Evolutionary conservation across 2,888 invertebrate genomes (phyloP), one percentile per base, ranked within the genome.

Genomic region (Ophion costatus): DNA sequence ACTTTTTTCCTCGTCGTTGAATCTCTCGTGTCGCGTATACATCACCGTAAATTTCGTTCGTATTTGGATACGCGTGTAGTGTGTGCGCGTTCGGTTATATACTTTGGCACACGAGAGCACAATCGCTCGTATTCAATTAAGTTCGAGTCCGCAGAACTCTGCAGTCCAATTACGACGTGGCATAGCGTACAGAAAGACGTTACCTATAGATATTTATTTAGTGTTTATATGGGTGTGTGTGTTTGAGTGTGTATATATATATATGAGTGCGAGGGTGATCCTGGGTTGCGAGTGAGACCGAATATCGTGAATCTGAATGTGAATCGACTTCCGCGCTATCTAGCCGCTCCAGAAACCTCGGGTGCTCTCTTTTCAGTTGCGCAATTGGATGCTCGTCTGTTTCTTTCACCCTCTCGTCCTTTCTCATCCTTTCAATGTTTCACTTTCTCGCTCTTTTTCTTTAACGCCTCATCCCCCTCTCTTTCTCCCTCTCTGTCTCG

Each of bases 111-210:
- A 77, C 80, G 33, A 80, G 69, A 59, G 67, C 57, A 82, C 82
- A 83, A 84, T 84, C 74, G 70, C 71, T 82, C 78, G 81, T 77
- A 82, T 86, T 84, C 85, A 78, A 87, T 83, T 77, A 79, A 83
- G 70, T 82, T 73, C 78, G 79, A 83, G 81, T 79, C 82, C 79
- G 81, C 69, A 59, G 64, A 85, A 85, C 83, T 85, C 81, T 82
- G 81, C 81, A 79, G 84, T 85, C 81, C 83, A 85, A 85, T 87
- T 83, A 87, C 76, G 81, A 69, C 63, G 67, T 77, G 80, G 83
- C 56, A 76, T 64, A 79, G 59, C 57, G 51, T 17, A 79, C 61
- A 78, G 75, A 79, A 82, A 82, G 59, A 57, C 24, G 33, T 10
- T 45, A 24, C 24, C 17, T 63, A 29, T 45, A n/a, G 10, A 45